phyloP scores from a whole-genome alignment of 2,888 invertebrate species.

The Lottia gigantea region DNA sequence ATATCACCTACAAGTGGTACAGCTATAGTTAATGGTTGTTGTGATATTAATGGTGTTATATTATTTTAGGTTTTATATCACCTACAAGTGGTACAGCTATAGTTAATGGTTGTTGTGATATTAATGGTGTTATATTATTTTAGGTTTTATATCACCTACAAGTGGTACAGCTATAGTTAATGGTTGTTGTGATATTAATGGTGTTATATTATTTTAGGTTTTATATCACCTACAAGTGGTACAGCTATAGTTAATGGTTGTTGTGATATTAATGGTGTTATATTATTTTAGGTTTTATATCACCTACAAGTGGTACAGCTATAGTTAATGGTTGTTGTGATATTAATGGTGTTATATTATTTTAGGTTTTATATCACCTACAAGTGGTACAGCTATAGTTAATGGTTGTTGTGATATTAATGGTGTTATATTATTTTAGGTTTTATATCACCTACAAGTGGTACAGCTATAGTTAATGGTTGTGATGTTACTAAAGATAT shows the following conservation, averaged over 20 bases:
- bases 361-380: constrained; percentile 53
- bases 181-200: constrained; percentile 79
- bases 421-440: constrained; percentile 68
- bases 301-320: constrained; percentile 73
- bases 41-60: constrained; percentile 71
- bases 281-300: constrained; percentile 60
- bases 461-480: constrained; percentile 79
- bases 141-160: constrained; percentile 54
- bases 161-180: constrained; percentile 77
- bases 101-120: constrained; percentile 74
- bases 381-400: constrained; percentile 75
- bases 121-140: constrained; percentile 72
- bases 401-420: constrained; percentile 84
- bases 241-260: constrained; percentile 79
- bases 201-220: constrained; percentile 73
- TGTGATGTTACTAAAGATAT: constrained; percentile 77
- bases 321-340: constrained; percentile 79
- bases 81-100: constrained; percentile 74
- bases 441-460: constrained; percentile 65
- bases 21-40: constrained; percentile 78
- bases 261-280: constrained; percentile 76
- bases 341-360: constrained; percentile 76
- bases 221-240: constrained; percentile 69
- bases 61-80: constrained; percentile 69
- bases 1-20: constrained; percentile 71